A percentile compares a stretch with the other conserved stretches of the same genome.
phyloP scores from a whole-genome alignment of 1,140 invertebrate species.

The Drosophila subobscura region DNA sequence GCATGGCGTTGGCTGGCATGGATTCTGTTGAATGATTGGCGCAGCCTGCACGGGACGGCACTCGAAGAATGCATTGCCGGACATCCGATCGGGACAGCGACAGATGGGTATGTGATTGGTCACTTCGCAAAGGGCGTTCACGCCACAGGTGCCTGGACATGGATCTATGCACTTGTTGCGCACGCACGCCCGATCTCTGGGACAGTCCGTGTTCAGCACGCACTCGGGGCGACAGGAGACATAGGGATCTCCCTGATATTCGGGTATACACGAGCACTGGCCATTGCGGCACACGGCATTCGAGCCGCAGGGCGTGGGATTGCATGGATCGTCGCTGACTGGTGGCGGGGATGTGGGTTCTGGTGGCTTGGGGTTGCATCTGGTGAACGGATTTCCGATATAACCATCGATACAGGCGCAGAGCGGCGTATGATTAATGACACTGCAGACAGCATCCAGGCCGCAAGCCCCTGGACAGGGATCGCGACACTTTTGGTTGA shows the following conservation, averaged over 20 bases:
- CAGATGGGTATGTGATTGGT: constrained; percentile 91
- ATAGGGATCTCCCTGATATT: constrained; percentile 94
- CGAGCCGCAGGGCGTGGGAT: constrained; percentile 91
- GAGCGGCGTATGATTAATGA: constrained; percentile 86
- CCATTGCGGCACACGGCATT: constrained; percentile 92
- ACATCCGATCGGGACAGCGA: constrained; percentile 88
- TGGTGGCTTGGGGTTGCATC: constrained; percentile 86
- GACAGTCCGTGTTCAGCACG: constrained; percentile 92
- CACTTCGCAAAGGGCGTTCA: constrained; percentile 90
- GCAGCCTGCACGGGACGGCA: constrained; percentile 81
- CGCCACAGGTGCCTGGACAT: constrained; percentile 91
- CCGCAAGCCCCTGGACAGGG: constrained; percentile 94
- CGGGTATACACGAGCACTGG: constrained; percentile 90
- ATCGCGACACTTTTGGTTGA: constrained; percentile 91
- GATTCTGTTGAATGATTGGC: constrained; percentile 79
- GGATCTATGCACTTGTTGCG: constrained; percentile 93
- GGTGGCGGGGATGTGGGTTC: constrained; percentile 59
- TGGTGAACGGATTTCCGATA: constrained; percentile 89
- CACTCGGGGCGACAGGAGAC: constrained; percentile 92
- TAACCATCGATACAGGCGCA: constrained; percentile 89
- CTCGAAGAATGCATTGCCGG: constrained; percentile 88
- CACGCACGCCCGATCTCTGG: constrained; percentile 88
- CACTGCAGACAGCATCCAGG: constrained; percentile 88
- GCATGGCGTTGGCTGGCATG: constrained; percentile 90
- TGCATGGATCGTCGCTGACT: constrained; percentile 85